Base-by-base conservation (phyloP, 2,113 vertebrate species). In the Polypterus bichir region DNA sequence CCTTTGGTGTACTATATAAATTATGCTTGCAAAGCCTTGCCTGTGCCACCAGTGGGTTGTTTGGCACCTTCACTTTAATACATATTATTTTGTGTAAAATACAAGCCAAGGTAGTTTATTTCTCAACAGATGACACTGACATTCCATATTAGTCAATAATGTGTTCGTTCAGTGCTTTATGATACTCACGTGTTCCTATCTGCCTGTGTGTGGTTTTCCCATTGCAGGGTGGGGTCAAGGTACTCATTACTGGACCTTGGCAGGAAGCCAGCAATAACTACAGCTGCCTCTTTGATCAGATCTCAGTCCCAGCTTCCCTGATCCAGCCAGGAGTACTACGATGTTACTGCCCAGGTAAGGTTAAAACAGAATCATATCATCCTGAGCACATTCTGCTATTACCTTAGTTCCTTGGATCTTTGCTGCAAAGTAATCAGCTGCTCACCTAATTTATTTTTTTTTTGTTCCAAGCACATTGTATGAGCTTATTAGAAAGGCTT, bases 221-320 rank as follows among this genome's bases (percentile, higher is more conserved):
- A 47, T 79, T 64, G 47, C 73, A 98, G 96, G 96, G 96, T 68
- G 96, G 96, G 62, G 94, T 98, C 62, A 98, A 98, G 80, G 93
- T 98, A 71, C 87, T 98, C 69, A 98, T 98, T 80, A 97, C 96
- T 4, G 96, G 96, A 44, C 91, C 94, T 0, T 98, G 96, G 96
- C 96, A 98, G 62, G 94, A 98, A 79, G 94, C 91, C 79, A 92
- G 86, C 85, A 93, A 88, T 75, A 92, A 90, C 84, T 98, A 98
- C 87, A 97, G 90, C 84, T 98, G 96, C 76, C 81, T 98, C 76
- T 98, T 98, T 71, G 96, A 98, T 83, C 94, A 97, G 87, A 92
- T 97, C 81, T 94, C 94, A 67, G 94, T 97, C 76, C 94, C 96
- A 59, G 96, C 96, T 5, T 97, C 94, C 62, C 83, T 98, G 70